Conservation (phyloP, 2,888 invertebrate genomes). For the Drosophila ezoana region DNA sequence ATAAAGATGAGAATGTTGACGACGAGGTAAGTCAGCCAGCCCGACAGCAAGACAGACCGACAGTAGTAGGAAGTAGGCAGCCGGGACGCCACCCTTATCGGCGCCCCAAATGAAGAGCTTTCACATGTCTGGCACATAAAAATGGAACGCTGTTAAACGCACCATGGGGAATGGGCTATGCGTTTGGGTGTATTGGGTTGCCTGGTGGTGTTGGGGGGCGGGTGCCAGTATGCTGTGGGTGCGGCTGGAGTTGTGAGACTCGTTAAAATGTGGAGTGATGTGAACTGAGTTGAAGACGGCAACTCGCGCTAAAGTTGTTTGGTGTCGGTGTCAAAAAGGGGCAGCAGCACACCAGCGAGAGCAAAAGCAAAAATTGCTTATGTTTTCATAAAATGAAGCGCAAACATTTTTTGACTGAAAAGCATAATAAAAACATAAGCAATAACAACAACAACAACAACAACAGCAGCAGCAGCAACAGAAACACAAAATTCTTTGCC, state of each 20-base stretch:
- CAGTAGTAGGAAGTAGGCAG: background rate
- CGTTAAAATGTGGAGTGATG: conserved; percentile 24
- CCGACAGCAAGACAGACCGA: conserved; percentile 1
- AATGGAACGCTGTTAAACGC: conserved; percentile 80
- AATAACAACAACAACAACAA: conserved; percentile 39
- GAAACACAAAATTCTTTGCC: conserved; percentile 33
- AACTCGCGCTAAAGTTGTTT: conserved; percentile 62
- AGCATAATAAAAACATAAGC: conserved; percentile 71
- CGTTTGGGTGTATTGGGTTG: conserved; percentile 7
- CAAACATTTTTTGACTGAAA: conserved; percentile 80
- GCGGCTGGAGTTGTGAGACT: conserved; percentile 7
- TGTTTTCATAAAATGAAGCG: conserved; percentile 80
- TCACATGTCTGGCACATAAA: conserved; percentile 79
- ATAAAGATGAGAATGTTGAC: conserved; percentile 62
- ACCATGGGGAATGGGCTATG: conserved; percentile 65
- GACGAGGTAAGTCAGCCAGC: conserved; percentile 76
- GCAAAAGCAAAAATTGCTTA: conserved; percentile 69
- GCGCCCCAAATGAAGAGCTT: conserved; percentile 73
- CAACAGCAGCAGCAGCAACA: conserved; percentile 18
- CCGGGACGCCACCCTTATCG: conserved; percentile 48
- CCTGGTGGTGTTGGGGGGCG: background rate
- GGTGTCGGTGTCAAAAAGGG: conserved; percentile 75
- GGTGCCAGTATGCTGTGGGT: background rate
- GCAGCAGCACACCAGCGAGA: conserved; percentile 46
- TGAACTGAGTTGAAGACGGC: conserved; percentile 31